Base-by-base conservation (phyloP, 2,113 vertebrate species). In the Silurus asotus region DNA sequence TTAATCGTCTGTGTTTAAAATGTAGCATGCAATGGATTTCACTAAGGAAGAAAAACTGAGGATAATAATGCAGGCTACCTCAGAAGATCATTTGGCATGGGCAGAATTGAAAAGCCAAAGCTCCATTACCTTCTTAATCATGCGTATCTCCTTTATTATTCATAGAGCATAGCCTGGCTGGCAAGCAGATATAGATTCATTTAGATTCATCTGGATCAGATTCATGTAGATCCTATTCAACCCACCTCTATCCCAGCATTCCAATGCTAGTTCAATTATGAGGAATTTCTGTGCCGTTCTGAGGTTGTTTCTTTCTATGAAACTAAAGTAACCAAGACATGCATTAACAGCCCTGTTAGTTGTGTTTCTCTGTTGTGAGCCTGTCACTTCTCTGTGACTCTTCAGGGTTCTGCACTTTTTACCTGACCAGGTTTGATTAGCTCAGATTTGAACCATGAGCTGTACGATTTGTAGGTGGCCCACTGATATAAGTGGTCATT, bases 101-200 rank as follows among this genome's bases (percentile, higher is more conserved):
- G 61, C 45, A 48, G 69, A 75, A 49, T 58, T 56, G 9, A 37
- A 37, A 23, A 48, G 65, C 55, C 45, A 61, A 75, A 84, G 55
- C 82, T 75, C 82, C 69, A 84, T 84, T 84, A 75, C 67, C 51
- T 67, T 64, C 23, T 85, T 25, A 67, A 58, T 79, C 74, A 78
- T 53, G 83, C 74, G 5, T 56, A 53, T 53, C 83, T 65, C 5
- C 48, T 78, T 84, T 75, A 84, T 75, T 75, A 84, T 84, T 72
- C 83, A 77, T 37, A 9, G 49, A 78, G 59, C 83, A 64, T n/a
- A 51, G 19, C 28, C 58, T 37, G 25, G 74, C 48, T 64, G 20
- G 51, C 49, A 45, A 25, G 56, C 84, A 14, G 75, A 56, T 78
- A 53, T 51, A 55, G 74, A 67, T 53, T 67, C 6, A 59, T 79